phyloP scores from a whole-genome alignment of 2,888 invertebrate species.

The Pollenia angustigena region DNA sequence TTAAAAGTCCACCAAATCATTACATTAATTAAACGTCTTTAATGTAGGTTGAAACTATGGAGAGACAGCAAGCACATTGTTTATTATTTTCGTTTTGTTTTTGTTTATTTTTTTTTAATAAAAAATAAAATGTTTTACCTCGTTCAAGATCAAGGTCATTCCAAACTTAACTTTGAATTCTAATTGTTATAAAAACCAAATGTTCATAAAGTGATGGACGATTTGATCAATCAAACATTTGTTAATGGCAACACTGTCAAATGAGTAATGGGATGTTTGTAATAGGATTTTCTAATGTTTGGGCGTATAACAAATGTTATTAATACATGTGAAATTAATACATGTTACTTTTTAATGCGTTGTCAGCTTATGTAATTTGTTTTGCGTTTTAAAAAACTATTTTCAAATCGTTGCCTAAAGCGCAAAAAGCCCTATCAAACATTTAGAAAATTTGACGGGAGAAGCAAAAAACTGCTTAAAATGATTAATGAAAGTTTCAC shows the following conservation, averaged over 20 bases:
- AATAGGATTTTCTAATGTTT: background rate
- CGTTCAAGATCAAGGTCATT: constrained; percentile 71
- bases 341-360: background rate
- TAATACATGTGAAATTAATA: constrained; percentile 4
- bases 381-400: too few relatives aligned
- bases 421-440: too few relatives aligned
- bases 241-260: background rate
- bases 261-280: background rate
- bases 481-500: too few relatives aligned
- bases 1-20: constrained; percentile 55
- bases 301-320: constrained; percentile 15
- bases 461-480: too few relatives aligned
- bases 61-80: constrained; percentile 30
- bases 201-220: background rate
- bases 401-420: too few relatives aligned
- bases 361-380: constrained; percentile 17
- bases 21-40: constrained; percentile 42
- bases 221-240: background rate
- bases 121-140: constrained; percentile 11
- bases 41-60: constrained; percentile 66
- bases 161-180: background rate
- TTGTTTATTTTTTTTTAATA: background rate
- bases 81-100: constrained; percentile 6
- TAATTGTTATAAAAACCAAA: constrained; percentile 18
- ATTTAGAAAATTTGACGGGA: too few relatives aligned